A percentile compares a stretch with the other conserved stretches of the same genome.
phyloP scores from a whole-genome alignment of 1,140 invertebrate species.

The Acarapis woodi region DNA sequence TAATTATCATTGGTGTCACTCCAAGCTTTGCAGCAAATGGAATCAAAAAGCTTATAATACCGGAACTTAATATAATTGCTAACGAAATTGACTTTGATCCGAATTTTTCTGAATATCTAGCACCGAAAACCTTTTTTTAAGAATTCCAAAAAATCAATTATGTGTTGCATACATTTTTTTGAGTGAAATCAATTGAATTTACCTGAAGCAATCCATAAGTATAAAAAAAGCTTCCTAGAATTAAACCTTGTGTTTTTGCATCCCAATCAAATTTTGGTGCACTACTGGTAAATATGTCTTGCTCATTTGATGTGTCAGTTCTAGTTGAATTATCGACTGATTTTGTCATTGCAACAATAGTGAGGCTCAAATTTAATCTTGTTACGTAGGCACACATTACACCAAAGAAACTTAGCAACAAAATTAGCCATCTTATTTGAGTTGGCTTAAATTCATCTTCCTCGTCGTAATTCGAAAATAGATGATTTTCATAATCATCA shows the following conservation, averaged over 20 bases:
- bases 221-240: constrained; percentile 56
- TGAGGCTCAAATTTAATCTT: constrained; percentile 80
- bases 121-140: too few relatives aligned
- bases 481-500: too few relatives aligned
- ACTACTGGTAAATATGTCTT: too few relatives aligned
- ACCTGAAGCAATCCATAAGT: too few relatives aligned
- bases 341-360: constrained; percentile 81
- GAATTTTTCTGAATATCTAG: background rate
- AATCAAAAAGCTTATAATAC: background rate
- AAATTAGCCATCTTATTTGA: too few relatives aligned
- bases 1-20: background rate
- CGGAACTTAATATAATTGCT: background rate
- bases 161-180: too few relatives aligned
- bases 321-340: constrained; percentile 16
- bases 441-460: too few relatives aligned
- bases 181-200: too few relatives aligned
- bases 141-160: too few relatives aligned
- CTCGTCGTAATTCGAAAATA: too few relatives aligned
- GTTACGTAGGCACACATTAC: constrained; percentile 80
- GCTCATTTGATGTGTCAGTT: too few relatives aligned
- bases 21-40: background rate
- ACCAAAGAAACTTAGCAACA: constrained; percentile 62
- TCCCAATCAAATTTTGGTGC: constrained; percentile 16
- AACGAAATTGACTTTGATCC: background rate
- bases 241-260: constrained; percentile 30